Base-by-base conservation (phyloP, 2,888 invertebrate species). In the Agapostemon virescens region DNA sequence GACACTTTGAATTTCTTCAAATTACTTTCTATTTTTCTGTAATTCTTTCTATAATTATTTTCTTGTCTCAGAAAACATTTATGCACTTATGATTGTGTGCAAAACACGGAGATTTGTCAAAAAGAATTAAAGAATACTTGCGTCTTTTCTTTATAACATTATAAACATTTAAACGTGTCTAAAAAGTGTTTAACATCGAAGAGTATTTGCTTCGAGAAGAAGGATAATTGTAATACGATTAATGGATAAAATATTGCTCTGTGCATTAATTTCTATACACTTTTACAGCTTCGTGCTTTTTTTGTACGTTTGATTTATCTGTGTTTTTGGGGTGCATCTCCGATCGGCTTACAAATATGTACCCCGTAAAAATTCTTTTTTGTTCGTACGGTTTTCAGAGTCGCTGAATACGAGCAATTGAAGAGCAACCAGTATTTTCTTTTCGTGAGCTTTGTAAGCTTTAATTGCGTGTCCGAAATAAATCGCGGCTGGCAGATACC, bases 381-480 rank as follows among this genome's bases (percentile, higher is more conserved):
- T 11, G 4, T 9, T n/a, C 11, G 1, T 1, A 49, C 11, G n/a
- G n/a, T 49, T 49, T n/a, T 49, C 49, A 9, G 4, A 11, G n/a
- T 11, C n/a, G n/a, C n/a, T 49, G 49, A 11, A 49, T n/a, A n/a
- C n/a, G n/a, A 11, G 49, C 11, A n/a, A 49, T n/a, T 49, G 20
- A 49, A 49, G n/a, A n/a, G 11, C 49, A n/a, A 3, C n/a, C 11
- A n/a, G 49, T 49, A 49, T 23, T 49, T 49, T n/a, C 49, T 26
- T 63, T 26, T 15, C 13, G 5, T 11, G 20, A 20, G 9, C n/a
- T 45, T 23, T 11, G 20, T 11, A 13, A 13, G 20, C 4, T 33
- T 52, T 61, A 69, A 69, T 80, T 64, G 72, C 40, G n/a, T 36
- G 20, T 49, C 36, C n/a, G n/a, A 66, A 70, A 80, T 74, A 74